Evolutionary conservation across 2,113 vertebrate species (phyloP).

Genomic region (Zosterops borbonicus): DNA sequence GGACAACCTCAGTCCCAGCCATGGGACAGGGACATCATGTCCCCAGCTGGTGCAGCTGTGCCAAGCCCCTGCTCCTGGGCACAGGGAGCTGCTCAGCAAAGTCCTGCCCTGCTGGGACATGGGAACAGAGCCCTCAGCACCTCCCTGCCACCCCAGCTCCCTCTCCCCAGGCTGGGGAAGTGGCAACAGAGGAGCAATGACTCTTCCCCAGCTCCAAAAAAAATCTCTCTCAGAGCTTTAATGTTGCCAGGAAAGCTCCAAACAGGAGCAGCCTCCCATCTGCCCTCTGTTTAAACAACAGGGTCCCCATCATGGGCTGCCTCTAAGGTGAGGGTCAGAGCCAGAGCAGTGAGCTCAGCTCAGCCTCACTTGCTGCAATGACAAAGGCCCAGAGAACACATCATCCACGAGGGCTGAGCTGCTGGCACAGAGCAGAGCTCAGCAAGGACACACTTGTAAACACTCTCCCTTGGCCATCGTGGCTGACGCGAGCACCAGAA

Average conservation of each 20-base stretch:
- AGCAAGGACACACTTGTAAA: neutral
- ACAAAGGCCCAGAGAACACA: neutral
- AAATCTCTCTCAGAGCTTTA: neutral
- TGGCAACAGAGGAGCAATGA: fast-evolving
- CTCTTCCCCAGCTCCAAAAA: neutral
- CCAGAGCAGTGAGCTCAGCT: neutral
- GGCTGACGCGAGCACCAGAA: neutral
- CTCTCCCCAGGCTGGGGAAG: neutral
- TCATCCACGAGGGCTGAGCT: neutral
- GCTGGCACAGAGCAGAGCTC: neutral
- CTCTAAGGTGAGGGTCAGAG: neutral
- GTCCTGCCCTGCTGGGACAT: neutral
- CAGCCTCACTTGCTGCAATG: neutral
- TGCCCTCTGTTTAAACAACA: neutral
- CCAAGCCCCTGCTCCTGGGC: neutral
- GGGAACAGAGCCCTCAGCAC: neutral
- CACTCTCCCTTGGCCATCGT: neutral
- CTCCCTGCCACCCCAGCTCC: neutral
- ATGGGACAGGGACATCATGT: neutral
- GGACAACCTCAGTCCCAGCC: neutral
- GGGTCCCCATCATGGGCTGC: fast-evolving
- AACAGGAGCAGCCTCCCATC: neutral
- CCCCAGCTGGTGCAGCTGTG: neutral
- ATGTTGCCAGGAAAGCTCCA: neutral
- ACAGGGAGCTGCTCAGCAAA: neutral